Evolutionary conservation across 1,140 invertebrate genomes (phyloP), one percentile per base, ranked within the genome.

Genomic region (Mylabris phalerata): DNA sequence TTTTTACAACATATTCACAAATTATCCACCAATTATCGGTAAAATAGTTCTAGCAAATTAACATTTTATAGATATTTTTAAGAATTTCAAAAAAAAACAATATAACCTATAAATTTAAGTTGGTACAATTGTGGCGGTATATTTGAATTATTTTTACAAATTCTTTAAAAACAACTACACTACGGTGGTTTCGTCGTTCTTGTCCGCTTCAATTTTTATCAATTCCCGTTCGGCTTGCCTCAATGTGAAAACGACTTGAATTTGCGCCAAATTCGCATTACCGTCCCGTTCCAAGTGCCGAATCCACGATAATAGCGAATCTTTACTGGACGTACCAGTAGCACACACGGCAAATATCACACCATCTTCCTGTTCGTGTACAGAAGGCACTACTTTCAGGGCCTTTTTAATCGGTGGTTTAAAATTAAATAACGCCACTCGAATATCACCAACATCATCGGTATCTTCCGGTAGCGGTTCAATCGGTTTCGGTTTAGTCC

Each of bases 361-460:
- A n/a, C 92, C 91, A 75, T 98, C 93, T 38, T 91, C 83, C 77
- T 98, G 93, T 75, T 98, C 90, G 73, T 98, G 95, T 3, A 96
- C 82, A 9, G 84, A 82, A 9, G 81, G 80, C 60, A 77, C 75
- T 38, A 80, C 51, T 39, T 73, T 68, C 42, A 79, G 62, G 56
- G 73, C 57, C 62, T 67, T 66, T 59, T 69, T 70, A 59, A 78
- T 67, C 54, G 77, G 64, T 25, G 71, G 74, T 46, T 73, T 69
- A 60, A 75, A 75, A 26, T 79, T 80, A 61, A 82, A 81, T 49
- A 84, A 78, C 9, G 82, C 80, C 48, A 84, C 79, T 57, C 78
- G 72, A 39, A 89, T 76, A 60, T 84, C 78, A 9, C 80, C 80
- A 6, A 90, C 82, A 79, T 89, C 86, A 80, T 90, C 86, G 40